Percentiles rank a stretch among this genome's conserved stretches.
Evolutionary conservation across 1,140 invertebrate species (phyloP).

Genomic region (Drosophila bifasciata): DNA sequence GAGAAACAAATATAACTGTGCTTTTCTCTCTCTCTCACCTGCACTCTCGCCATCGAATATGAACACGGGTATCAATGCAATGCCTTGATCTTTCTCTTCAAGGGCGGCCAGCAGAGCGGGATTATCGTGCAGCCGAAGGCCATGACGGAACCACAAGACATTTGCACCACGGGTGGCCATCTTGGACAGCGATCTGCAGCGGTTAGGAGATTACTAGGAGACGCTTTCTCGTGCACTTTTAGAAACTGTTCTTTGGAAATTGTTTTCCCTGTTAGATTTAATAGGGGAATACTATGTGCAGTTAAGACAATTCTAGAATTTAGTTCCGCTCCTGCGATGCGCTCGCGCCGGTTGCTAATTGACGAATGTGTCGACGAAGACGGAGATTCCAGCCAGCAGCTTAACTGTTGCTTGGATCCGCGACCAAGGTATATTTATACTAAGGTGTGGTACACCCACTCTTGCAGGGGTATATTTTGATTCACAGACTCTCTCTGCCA

Average conservation of each 20-base stretch:
- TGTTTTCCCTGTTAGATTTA: background rate
- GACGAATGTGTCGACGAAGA: conserved; percentile 41
- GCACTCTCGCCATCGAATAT: conserved; percentile 91
- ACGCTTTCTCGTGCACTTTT: no score
- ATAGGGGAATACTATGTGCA: conserved; percentile 1
- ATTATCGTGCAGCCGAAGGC: conserved; percentile 90
- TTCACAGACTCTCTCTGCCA: no score
- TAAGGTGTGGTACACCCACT: no score
- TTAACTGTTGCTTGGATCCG: background rate
- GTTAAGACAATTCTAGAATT: background rate
- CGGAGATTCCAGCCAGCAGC: conserved; percentile 4
- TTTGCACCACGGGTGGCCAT: conserved; percentile 59
- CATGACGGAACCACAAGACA: conserved; percentile 89
- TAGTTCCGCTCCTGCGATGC: conserved; percentile 34
- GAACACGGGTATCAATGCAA: conserved; percentile 87
- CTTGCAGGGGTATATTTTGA: no score
- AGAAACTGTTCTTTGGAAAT: background rate
- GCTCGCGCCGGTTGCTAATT: conserved; percentile 56
- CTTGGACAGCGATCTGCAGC: background rate
- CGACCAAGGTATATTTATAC: no score
- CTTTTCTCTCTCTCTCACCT: conserved; percentile 82
- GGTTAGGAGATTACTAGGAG: no score
- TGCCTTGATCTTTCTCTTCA: conserved; percentile 83
- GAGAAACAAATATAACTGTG: background rate
- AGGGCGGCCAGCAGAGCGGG: conserved; percentile 87